A percentile compares a stretch with the other conserved stretches of the same genome.
phyloP scores from a whole-genome alignment of 2,113 vertebrate species.

The Tragelaphus scriptus region DNA sequence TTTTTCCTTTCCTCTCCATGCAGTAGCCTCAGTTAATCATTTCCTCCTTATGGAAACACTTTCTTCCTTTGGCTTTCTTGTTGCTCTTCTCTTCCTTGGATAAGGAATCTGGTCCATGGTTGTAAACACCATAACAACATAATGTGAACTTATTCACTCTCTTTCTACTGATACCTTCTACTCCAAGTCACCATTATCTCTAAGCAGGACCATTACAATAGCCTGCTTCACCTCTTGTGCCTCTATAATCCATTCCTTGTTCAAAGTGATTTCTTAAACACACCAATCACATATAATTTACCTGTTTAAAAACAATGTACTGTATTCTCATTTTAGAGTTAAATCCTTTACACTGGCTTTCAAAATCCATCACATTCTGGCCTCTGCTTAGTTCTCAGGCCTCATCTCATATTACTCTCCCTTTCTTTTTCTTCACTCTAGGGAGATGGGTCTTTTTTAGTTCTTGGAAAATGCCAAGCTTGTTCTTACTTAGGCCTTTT shows the following conservation, averaged over 20 bases:
- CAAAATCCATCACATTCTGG: conserved; percentile 6
- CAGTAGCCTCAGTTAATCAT: background rate
- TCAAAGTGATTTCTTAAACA: background rate
- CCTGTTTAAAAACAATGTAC: background rate
- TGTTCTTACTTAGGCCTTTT: background rate
- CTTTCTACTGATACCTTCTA: background rate
- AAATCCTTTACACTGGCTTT: background rate
- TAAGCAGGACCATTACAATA: background rate
- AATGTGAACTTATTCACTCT: background rate
- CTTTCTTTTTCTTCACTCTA: conserved; percentile 19
- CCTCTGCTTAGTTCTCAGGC: background rate
- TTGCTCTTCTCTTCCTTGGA: background rate
- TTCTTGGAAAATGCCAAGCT: background rate
- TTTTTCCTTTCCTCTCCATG: background rate
- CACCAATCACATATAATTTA: background rate
- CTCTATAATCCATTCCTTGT: background rate
- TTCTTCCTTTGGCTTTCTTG: background rate
- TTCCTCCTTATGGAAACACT: background rate
- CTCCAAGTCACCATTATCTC: background rate
- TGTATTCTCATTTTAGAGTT: background rate
- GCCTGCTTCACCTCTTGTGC: background rate
- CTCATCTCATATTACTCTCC: conserved; percentile 22
- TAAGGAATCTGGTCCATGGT: background rate
- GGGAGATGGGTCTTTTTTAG: conserved; percentile 47
- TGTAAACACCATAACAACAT: background rate